These are phyloP conservation scores for Athene noctua DNA, from an alignment of 2,113 vertebrate genomes.

Conservation along the genomic window DNA sequence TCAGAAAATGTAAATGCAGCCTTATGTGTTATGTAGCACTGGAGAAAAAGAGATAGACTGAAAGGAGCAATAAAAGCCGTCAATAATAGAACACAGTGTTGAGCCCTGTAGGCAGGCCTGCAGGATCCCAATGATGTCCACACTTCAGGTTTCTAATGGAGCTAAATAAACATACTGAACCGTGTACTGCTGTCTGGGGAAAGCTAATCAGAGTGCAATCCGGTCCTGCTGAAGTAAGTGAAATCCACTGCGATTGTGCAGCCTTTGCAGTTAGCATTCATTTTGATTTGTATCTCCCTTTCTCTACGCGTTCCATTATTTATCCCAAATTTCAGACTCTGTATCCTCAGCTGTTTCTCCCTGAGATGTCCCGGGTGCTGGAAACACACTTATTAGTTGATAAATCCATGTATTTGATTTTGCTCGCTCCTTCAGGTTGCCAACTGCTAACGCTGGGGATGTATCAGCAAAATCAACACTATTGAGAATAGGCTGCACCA, in stretches of 20 bases:
- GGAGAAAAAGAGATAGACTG: background rate
- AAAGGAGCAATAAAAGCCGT: conserved; percentile 15
- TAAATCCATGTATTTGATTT: background rate
- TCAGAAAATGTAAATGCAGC: conserved; percentile 74
- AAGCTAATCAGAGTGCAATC: background rate
- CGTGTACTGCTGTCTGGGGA: background rate
- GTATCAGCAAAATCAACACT: background rate
- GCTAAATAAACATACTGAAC: background rate
- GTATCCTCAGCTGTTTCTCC: background rate
- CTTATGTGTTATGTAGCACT: conserved; percentile 7
- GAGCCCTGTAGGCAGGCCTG: background rate
- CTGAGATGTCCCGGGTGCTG: background rate
- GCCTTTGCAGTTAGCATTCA: background rate
- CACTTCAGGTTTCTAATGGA: background rate
- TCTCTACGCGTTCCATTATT: background rate
- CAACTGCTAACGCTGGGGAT: background rate
- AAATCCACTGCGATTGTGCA: background rate
- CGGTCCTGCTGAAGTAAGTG: background rate
- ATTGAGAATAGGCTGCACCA: background rate
- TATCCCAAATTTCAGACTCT: background rate
- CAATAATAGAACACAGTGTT: background rate
- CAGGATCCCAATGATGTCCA: background rate
- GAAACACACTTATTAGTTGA: background rate
- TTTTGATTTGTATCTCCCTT: background rate
- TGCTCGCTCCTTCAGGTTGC: background rate